A percentile compares a stretch with the other conserved stretches of the same genome.
Evolutionary conservation across 2,113 vertebrate species (phyloP).

Genomic region (Martes martes): DNA sequence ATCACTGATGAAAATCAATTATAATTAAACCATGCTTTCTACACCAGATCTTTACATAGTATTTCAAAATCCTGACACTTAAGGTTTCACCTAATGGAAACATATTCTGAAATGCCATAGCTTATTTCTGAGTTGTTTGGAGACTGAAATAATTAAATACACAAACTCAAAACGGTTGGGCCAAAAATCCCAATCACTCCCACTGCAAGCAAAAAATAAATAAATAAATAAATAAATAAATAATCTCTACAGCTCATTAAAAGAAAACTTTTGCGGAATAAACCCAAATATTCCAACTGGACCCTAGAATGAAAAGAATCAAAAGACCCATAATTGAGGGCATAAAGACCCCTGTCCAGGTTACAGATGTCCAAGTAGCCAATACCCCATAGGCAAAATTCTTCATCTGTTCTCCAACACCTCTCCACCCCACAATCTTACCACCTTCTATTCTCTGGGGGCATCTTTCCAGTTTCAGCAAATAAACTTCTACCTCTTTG

Average conservation of each 20-base stretch:
- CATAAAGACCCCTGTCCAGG: constrained; percentile 52
- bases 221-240: neutral
- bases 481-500: constrained; percentile 50
- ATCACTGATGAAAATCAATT: neutral
- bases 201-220: neutral
- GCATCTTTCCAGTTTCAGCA: constrained; percentile 57
- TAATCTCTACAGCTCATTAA: constrained; percentile 13
- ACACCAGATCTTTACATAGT: neutral
- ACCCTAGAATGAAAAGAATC: constrained; percentile 25
- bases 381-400: constrained; percentile 42
- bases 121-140: neutral
- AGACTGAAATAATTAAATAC: constrained; percentile 33
- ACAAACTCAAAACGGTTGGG: constrained; percentile 43
- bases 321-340: constrained; percentile 55
- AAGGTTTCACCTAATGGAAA: neutral
- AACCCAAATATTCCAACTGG: constrained; percentile 61
- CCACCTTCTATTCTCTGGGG: neutral
- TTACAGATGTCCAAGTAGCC: constrained; percentile 40
- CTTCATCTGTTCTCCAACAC: neutral
- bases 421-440: neutral
- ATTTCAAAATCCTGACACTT: neutral
- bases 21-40: neutral
- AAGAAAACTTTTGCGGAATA: constrained; percentile 5
- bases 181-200: neutral
- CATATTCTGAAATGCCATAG: neutral